Conservation (phyloP, 2,113 vertebrate genomes). For the Lasiurus borealis region DNA sequence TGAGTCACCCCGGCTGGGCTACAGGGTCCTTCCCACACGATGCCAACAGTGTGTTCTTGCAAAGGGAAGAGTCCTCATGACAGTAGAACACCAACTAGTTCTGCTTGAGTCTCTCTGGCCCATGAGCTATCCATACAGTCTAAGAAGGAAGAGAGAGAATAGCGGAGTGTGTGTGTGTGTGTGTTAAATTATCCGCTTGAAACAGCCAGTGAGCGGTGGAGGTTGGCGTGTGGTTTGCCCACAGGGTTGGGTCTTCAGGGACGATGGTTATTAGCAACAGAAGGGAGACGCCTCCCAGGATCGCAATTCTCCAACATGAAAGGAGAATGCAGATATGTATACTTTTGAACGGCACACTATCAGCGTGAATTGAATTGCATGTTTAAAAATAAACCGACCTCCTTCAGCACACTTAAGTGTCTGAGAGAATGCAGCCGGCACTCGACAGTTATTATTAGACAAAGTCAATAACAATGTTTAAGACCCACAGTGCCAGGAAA, state of each 20-base stretch:
- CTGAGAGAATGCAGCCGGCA: constrained; percentile 61
- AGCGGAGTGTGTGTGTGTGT: background rate
- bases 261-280: background rate
- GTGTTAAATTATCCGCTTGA: background rate
- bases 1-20: too few species aligned
- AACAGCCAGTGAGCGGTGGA: background rate
- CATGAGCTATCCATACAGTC: background rate
- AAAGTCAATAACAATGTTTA: constrained; percentile 80
- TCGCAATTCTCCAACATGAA: background rate
- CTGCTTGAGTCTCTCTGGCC: background rate
- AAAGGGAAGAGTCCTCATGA: background rate
- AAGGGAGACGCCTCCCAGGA: background rate
- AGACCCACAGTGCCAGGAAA: constrained; percentile 65
- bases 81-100: background rate
- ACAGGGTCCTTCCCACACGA: background rate
- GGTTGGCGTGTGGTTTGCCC: background rate
- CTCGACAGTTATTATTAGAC: constrained; percentile 68
- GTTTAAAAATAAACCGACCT: constrained; percentile 64
- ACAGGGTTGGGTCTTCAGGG: background rate
- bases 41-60: background rate
- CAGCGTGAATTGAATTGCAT: constrained; percentile 37
- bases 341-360: constrained; percentile 47
- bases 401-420: constrained; percentile 70
- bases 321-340: background rate
- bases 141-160: background rate